Base-by-base conservation (phyloP, 2,888 invertebrate species). In the Caenorhabditis sinica region DNA sequence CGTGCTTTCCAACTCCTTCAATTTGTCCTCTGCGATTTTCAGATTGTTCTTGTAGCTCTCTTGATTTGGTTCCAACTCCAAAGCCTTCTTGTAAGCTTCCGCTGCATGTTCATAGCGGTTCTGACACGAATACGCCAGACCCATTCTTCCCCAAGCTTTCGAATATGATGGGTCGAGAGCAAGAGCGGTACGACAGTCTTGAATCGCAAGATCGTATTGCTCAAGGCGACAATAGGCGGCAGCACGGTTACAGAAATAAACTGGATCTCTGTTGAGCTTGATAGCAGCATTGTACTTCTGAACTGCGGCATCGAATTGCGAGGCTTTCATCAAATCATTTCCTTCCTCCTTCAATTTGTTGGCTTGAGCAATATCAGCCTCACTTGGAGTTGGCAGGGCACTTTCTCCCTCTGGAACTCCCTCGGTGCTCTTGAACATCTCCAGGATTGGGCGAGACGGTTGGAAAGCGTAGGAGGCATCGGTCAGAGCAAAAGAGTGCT, bases 191-290 rank as follows among this genome's bases (percentile, higher is more conserved):
- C 96, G 95, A 93, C 97, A 98, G 93, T 99, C 98, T 72, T 95
- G 95, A 72, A 98, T 95, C 15, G 97, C 97, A 83, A 95, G 95
- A 77, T 95, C 95, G 92, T 96, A 96, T 91, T 96, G 95, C 66
- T 96, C 96, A 87, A 97, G 94, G 93, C 97, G 96, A 93, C 96
- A 97, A 93, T 96, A 96, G 0, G 97, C 97, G 1, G 98, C 98
- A 61, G 98, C 99, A 88, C 94, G 95, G 93, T 99, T 99, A 93
- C 98, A 97, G 93, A 96, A 98, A 94, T 96, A 98, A 40, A 98
- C 96, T 0, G 98, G 96, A 94, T 98, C 98, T 85, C 95, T 95
- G 30, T 95, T 95, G 79, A 97, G 94, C 90, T 95, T 95, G 87
- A 99, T 96, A 15, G 98, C 98, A 90, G 96, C 96, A 85, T 96